Evolutionary conservation across 1,140 invertebrate species (phyloP).

Genomic region (Prorops nasuta): DNA sequence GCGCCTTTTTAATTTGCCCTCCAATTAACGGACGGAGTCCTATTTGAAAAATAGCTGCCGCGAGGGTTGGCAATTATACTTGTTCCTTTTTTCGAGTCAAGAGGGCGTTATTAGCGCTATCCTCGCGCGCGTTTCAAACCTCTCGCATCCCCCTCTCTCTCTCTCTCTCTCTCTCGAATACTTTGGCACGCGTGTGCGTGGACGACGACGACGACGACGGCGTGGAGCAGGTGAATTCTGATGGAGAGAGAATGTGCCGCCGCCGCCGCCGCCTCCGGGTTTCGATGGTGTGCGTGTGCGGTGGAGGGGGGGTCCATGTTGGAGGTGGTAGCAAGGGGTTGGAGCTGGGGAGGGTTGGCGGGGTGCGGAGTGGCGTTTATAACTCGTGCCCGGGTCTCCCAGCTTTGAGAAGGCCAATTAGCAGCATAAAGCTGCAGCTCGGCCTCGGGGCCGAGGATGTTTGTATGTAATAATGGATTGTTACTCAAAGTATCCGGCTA

Average conservation of each 20-base stretch:
- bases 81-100: conserved; percentile 17
- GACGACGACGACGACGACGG: conserved; percentile 1
- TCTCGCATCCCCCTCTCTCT: conserved; percentile 2
- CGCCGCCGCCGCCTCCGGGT: no score
- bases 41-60: conserved; percentile 39
- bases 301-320: conserved; percentile 1
- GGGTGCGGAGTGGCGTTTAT: conserved; percentile 45
- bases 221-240: conserved; percentile 11
- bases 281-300: no score
- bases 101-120: background rate
- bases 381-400: conserved; percentile 48
- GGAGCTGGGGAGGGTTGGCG: conserved; percentile 14
- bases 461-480: conserved; percentile 58
- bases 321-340: conserved; percentile 15
- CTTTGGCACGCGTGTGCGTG: conserved; percentile 6
- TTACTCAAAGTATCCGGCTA: conserved; percentile 58
- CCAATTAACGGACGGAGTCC: conserved; percentile 40
- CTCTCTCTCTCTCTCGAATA: conserved; percentile 7
- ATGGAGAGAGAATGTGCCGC: conserved; percentile 2
- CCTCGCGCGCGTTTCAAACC: background rate
- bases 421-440: conserved; percentile 54
- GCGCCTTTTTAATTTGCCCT: conserved; percentile 42
- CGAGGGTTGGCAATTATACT: conserved; percentile 41
- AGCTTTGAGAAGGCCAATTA: conserved; percentile 56
- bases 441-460: conserved; percentile 45